Percentiles rank a stretch among this genome's conserved stretches.
Evolutionary conservation across 1,140 invertebrate genomes (phyloP).

Genomic region (Ceratitis capitata): DNA sequence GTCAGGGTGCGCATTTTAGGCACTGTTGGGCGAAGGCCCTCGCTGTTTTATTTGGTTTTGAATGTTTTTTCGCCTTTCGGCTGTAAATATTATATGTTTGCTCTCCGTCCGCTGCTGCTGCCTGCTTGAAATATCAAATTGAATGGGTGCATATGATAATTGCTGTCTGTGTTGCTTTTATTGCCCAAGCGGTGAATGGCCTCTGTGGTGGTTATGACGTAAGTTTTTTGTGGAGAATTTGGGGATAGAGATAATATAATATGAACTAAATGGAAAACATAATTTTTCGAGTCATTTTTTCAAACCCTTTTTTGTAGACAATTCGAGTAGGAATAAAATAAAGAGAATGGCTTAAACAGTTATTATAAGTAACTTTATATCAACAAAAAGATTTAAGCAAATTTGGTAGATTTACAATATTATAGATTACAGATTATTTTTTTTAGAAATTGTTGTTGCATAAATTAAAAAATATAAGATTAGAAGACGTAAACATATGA

Average conservation of each 20-base stretch:
- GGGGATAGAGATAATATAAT: background rate
- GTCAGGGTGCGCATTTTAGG: background rate
- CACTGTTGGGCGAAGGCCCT: background rate
- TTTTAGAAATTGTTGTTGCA: background rate
- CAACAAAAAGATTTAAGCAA: too few species aligned
- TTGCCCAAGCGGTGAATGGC: background rate
- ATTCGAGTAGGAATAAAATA: too few species aligned
- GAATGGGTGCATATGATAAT: background rate
- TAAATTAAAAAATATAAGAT: background rate
- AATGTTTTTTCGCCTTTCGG: background rate
- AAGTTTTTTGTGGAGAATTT: background rate
- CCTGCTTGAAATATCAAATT: too few species aligned
- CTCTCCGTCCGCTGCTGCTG: too few species aligned
- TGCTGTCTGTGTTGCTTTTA: background rate
- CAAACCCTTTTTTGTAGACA: too few species aligned
- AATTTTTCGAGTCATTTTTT: too few species aligned
- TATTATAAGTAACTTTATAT: too few species aligned
- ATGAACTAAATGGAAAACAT: too few species aligned
- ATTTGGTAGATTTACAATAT: too few species aligned
- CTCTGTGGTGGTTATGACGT: slow-evolving; percentile 3
- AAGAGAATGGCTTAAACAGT: too few species aligned
- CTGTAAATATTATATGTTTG: slow-evolving; percentile 4
- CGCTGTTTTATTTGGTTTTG: background rate
- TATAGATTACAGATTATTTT: too few species aligned
- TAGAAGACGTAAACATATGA: background rate